Percentiles rank a stretch among this genome's conserved stretches.
Evolutionary conservation across 2,797 vertebrate genomes (phyloP).

Genomic region (Vireo griseus): DNA sequence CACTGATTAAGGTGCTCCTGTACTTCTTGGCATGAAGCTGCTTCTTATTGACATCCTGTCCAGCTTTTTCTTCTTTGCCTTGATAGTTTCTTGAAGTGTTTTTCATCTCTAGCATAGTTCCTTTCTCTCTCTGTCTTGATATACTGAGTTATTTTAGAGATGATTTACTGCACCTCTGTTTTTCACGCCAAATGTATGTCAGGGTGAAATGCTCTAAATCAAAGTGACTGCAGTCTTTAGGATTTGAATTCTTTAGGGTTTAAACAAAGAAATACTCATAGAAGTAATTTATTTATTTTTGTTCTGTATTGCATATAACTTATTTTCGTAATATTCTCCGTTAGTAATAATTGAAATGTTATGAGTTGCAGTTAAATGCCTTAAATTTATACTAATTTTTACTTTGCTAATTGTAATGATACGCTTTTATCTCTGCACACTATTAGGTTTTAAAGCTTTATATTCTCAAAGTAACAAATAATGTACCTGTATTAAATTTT

Average conservation of each 20-base stretch:
- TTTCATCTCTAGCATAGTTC: not conserved
- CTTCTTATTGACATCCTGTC: not conserved
- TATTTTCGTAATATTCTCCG: not conserved
- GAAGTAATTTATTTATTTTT: conserved; percentile 5
- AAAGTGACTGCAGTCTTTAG: not conserved
- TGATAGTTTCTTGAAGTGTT: not conserved
- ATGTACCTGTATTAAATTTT: not conserved
- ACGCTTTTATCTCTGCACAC: not conserved
- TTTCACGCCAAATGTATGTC: not conserved
- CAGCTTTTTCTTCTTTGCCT: not conserved
- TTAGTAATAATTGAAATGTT: conserved; percentile 21
- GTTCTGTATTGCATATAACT: not conserved
- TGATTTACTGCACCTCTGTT: not conserved
- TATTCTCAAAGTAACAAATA: not conserved
- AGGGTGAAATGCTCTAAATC: not conserved
- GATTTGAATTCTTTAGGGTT: conserved; percentile 4
- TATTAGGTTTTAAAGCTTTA: conserved; percentile 4
- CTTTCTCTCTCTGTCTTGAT: not conserved
- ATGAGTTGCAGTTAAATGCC: not conserved
- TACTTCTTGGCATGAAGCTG: not conserved
- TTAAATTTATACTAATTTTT: not conserved
- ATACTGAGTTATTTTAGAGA: not conserved
- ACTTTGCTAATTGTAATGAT: not conserved
- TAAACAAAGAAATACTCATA: not conserved
- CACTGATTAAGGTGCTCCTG: not conserved